A percentile compares a stretch with the other conserved stretches of the same genome.
Evolutionary conservation across 2,113 vertebrate genomes (phyloP).

Genomic region (Odocoileus virginianus): DNA sequence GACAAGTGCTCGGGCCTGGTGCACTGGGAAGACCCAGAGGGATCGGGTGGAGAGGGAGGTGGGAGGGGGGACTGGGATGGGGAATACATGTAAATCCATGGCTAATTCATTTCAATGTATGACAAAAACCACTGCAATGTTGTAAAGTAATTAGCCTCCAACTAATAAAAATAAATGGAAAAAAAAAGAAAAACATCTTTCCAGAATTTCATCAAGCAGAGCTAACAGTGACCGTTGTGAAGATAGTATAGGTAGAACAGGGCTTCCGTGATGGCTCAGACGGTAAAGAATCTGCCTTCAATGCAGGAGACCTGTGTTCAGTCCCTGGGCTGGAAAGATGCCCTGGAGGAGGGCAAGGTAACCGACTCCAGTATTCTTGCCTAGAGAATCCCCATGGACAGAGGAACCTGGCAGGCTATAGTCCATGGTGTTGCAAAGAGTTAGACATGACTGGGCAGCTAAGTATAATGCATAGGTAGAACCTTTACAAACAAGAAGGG

Average conservation of each 20-base stretch:
- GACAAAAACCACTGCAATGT: too few relatives aligned
- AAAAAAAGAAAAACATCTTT: background rate
- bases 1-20: too few relatives aligned
- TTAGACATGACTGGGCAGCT: background rate
- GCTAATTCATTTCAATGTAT: too few relatives aligned
- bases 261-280: background rate
- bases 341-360: background rate
- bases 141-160: too few relatives aligned
- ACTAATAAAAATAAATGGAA: too few relatives aligned
- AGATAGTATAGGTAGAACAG: background rate
- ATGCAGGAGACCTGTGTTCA: background rate
- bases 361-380: background rate
- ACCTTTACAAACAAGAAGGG: background rate
- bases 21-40: too few relatives aligned
- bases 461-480: background rate
- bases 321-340: background rate
- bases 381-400: background rate
- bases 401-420: background rate
- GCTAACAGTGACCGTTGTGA: background rate
- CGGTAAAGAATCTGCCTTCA: background rate
- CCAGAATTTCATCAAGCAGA: background rate
- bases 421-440: background rate
- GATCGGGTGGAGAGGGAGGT: too few relatives aligned
- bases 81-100: too few relatives aligned
- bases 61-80: too few relatives aligned